phyloP scores from a whole-genome alignment of 2,888 invertebrate species.

The Drosophila longiperda region DNA sequence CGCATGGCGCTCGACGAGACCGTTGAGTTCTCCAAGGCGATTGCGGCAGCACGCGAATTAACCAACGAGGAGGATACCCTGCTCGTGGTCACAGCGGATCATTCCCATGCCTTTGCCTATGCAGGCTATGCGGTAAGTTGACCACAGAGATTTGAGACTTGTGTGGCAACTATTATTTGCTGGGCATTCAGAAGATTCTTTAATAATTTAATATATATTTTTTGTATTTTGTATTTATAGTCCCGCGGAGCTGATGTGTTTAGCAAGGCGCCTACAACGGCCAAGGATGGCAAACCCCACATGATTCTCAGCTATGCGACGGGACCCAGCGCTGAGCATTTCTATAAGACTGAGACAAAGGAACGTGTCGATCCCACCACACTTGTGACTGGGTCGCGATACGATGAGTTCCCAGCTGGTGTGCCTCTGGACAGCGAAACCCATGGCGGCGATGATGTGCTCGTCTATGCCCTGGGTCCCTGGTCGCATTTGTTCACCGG shows the following conservation, averaged over 20 bases:
- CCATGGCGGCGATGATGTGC: slow-evolving; percentile 93
- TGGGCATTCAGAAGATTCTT: not conserved
- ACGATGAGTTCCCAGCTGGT: slow-evolving; percentile 86
- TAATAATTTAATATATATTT: too few relatives aligned
- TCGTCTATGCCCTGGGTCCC: slow-evolving; percentile 91
- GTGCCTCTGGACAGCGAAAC: slow-evolving; percentile 86
- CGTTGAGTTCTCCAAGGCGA: slow-evolving; percentile 90
- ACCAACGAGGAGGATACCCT: slow-evolving; percentile 90
- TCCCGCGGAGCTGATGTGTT: slow-evolving; percentile 78
- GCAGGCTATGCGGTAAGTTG: slow-evolving; percentile 88
- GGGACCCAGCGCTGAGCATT: slow-evolving; percentile 88
- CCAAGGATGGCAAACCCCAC: slow-evolving; percentile 87
- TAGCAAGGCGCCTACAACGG: slow-evolving; percentile 70
- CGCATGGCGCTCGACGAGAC: slow-evolving; percentile 84
- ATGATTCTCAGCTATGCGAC: slow-evolving; percentile 91
- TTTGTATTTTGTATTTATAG: slow-evolving; percentile 43
- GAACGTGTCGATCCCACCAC: slow-evolving; percentile 79
- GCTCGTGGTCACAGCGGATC: slow-evolving; percentile 92
- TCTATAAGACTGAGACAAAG: slow-evolving; percentile 66
- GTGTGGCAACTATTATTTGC: not conserved
- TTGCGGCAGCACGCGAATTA: slow-evolving; percentile 87
- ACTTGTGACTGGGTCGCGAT: slow-evolving; percentile 56
- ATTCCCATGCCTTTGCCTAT: slow-evolving; percentile 91
- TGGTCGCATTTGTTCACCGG: slow-evolving; percentile 93
- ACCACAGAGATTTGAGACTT: not conserved